These are phyloP conservation scores for Stenoptilia bipunctidactyla DNA, from an alignment of 2,888 invertebrate species.

Conservation along the genomic window DNA sequence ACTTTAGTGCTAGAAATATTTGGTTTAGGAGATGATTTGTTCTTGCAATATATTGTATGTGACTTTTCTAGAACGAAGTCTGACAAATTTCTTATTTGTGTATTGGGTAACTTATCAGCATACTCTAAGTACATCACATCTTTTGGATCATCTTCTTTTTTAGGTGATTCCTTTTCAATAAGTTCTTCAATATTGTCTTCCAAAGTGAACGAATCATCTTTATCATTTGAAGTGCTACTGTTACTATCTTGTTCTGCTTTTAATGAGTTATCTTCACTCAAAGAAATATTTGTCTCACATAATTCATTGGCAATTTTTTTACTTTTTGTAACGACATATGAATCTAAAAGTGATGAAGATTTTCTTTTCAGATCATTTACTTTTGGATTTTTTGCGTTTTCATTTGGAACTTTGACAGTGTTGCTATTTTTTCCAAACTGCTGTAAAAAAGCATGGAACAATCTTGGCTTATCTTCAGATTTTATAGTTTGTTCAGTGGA, in stretches of 20 bases:
- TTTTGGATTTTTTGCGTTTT: conserved; percentile 15
- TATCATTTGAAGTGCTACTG: too few species aligned
- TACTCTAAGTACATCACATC: conserved; percentile 46
- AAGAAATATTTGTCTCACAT: too few species aligned
- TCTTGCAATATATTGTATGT: conserved; percentile 39
- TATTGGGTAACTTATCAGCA: conserved; percentile 39
- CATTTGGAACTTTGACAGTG: conserved; percentile 1
- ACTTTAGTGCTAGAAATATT: conserved; percentile 16
- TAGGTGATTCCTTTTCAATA: conserved; percentile 2
- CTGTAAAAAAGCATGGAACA: conserved; percentile 58
- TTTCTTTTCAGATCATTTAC: conserved; percentile 49
- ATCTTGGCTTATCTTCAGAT: conserved; percentile 45
- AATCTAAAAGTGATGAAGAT: conserved; percentile 48
- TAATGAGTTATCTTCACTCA: too few species aligned
- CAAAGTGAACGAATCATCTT: too few species aligned
- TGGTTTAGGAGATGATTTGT: conserved; percentile 24
- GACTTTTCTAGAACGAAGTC: conserved; percentile 40
- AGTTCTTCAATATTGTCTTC: conserved; percentile 9
- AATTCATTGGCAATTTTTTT: conserved; percentile 11
- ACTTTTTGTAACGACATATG: conserved; percentile 14
- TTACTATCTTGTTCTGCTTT: too few species aligned
- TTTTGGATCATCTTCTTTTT: conserved; percentile 8
- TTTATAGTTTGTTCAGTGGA: conserved; percentile 24
- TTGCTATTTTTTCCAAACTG: conserved; percentile 36
- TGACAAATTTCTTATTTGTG: conserved; percentile 45